A percentile compares a stretch with the other conserved stretches of the same genome.
Conservation (phyloP, 2,797 vertebrate genomes). For the Caiman crocodilus region DNA sequence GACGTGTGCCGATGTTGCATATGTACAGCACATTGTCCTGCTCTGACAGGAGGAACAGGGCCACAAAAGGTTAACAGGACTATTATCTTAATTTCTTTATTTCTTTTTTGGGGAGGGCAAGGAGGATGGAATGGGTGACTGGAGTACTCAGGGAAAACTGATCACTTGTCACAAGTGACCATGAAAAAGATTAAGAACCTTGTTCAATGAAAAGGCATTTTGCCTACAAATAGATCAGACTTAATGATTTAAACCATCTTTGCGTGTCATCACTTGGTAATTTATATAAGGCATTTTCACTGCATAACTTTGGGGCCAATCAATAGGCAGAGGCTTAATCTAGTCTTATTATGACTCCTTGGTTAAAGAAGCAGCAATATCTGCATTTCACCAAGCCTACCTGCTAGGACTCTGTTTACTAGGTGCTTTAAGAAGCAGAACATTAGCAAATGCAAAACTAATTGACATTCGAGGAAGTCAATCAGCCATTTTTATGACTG, state of each 20-base stretch:
- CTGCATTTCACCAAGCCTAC: constrained; percentile 8
- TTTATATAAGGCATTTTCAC: constrained; percentile 69
- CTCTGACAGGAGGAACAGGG: constrained; percentile 47
- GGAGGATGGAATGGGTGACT: constrained; percentile 9
- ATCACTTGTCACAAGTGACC: constrained; percentile 55
- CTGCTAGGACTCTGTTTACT: constrained; percentile 56
- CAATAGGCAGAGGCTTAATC: not conserved
- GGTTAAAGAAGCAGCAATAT: constrained; percentile 50
- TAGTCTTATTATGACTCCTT: constrained; percentile 44
- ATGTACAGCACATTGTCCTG: not conserved
- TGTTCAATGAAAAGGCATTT: constrained; percentile 62
- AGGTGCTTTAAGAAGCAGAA: constrained; percentile 71
- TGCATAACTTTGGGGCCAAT: constrained; percentile 59
- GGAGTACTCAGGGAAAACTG: constrained; percentile 1
- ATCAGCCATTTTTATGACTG: constrained; percentile 59
- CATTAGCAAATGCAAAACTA: constrained; percentile 60
- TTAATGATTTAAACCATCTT: constrained; percentile 64
- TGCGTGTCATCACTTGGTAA: constrained; percentile 58
- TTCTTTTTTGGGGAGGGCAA: constrained; percentile 50
- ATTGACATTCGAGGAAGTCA: constrained; percentile 67
- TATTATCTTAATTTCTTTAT: constrained; percentile 44
- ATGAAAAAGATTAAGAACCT: constrained; percentile 53
- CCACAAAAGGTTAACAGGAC: constrained; percentile 37
- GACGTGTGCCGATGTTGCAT: not conserved
- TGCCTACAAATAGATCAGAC: constrained; percentile 59